Percentiles rank a stretch among this genome's conserved stretches.
Evolutionary conservation across 2,888 invertebrate species (phyloP).

Genomic region (Zootermopsis nevadensis): DNA sequence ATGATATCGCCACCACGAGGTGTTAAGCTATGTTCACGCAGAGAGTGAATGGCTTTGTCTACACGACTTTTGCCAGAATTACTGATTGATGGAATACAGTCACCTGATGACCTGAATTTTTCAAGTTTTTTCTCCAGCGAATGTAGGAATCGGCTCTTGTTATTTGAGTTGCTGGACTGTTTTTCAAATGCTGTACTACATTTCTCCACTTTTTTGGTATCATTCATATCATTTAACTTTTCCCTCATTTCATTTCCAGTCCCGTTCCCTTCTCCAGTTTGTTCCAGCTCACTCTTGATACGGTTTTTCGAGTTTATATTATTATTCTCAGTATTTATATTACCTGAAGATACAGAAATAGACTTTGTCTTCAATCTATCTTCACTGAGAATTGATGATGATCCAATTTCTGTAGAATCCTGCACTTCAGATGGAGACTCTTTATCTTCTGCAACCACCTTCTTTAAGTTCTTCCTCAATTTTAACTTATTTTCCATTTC

Average conservation of each 20-base stretch:
- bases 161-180: conserved; percentile 44
- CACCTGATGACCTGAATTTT: conserved; percentile 46
- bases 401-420: not conserved
- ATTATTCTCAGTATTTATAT: not conserved
- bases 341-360: not conserved
- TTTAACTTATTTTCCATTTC: conserved; percentile 48
- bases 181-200: conserved; percentile 31
- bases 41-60: conserved; percentile 61
- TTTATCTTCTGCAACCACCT: too few species aligned
- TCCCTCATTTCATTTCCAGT: not conserved
- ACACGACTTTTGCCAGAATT: conserved; percentile 53
- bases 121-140: conserved; percentile 74
- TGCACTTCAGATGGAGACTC: too few species aligned
- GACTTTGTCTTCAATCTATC: not conserved
- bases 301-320: too few species aligned
- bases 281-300: too few species aligned
- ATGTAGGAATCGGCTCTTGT: conserved; percentile 73
- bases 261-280: too few species aligned
- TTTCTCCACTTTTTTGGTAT: conserved; percentile 10
- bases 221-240: not conserved
- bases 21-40: conserved; percentile 58
- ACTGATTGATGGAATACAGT: conserved; percentile 41
- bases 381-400: not conserved
- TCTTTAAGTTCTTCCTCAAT: not conserved
- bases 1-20: conserved; percentile 61